Conservation (phyloP, 1,140 invertebrate species). For the Caenorhabditis remanei region DNA sequence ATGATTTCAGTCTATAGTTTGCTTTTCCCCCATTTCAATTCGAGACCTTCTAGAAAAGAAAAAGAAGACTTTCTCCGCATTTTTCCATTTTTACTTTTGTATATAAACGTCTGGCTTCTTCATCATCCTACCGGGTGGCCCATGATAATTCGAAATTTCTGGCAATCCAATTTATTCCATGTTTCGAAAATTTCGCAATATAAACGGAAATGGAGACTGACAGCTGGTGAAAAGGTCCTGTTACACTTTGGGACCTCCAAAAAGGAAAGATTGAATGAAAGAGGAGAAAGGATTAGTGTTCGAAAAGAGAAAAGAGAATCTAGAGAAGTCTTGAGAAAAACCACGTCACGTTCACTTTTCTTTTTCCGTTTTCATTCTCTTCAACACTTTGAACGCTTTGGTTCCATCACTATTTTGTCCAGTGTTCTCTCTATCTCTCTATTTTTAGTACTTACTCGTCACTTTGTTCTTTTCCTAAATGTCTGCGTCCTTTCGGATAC, state of each 20-base stretch:
- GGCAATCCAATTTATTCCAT: neutral
- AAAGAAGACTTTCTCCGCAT: too few species aligned
- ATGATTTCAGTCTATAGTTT: too few species aligned
- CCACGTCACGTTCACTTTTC: slow-evolving; percentile 32
- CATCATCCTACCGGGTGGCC: slow-evolving; percentile 1
- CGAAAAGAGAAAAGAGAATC: neutral
- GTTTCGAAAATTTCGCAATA: slow-evolving; percentile 22
- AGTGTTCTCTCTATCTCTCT: slow-evolving; percentile 16
- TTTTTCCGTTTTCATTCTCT: slow-evolving; percentile 2
- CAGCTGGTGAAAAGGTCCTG: slow-evolving; percentile 17
- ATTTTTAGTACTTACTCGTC: neutral
- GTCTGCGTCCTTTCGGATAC: slow-evolving; percentile 4
- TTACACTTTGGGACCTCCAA: neutral
- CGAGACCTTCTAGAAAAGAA: neutral
- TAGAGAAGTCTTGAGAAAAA: neutral
- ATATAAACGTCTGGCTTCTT: neutral
- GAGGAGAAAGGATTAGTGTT: slow-evolving; percentile 23
- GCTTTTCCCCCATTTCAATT: too few species aligned
- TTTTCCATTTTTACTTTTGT: neutral
- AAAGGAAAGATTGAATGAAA: neutral
- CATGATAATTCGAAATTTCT: neutral
- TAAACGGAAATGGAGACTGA: slow-evolving; percentile 9
- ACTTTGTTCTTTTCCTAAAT: neutral
- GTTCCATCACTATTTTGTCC: neutral
- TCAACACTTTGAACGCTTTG: slow-evolving; percentile 29